Evolutionary conservation across 2,888 invertebrate genomes (phyloP).

Genomic region (Plemyria rubiginata): DNA sequence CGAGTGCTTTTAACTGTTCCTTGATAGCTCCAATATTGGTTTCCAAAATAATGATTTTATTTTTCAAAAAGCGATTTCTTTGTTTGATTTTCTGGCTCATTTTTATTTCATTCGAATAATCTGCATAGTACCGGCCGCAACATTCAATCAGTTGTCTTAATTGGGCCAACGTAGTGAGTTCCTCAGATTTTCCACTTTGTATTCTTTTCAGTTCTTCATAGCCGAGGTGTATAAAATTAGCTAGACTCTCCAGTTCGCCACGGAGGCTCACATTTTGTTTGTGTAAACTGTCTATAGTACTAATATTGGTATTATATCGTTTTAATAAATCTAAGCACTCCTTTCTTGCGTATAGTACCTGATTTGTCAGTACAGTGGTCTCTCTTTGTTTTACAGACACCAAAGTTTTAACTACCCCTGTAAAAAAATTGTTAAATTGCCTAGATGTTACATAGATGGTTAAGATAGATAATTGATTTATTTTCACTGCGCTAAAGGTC

Average conservation of each 20-base stretch:
- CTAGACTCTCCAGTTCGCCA: slow-evolving; percentile 51
- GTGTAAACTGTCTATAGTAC: slow-evolving; percentile 45
- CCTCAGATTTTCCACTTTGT: slow-evolving; percentile 44
- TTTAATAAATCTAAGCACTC: slow-evolving; percentile 52
- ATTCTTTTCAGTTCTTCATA: slow-evolving; percentile 59
- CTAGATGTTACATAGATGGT: no score
- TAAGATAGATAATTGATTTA: no score
- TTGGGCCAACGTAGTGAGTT: slow-evolving; percentile 48
- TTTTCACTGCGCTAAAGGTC: no score
- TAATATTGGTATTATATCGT: slow-evolving; percentile 44
- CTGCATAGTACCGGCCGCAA: slow-evolving; percentile 62
- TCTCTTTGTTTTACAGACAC: slow-evolving; percentile 57
- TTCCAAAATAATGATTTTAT: slow-evolving; percentile 59
- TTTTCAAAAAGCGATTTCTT: slow-evolving; percentile 58
- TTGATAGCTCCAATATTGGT: slow-evolving; percentile 48
- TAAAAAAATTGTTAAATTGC: slow-evolving; percentile 30
- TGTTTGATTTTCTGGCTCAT: slow-evolving; percentile 54
- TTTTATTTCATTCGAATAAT: slow-evolving; percentile 54
- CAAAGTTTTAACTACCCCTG: slow-evolving; percentile 60
- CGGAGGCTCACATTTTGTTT: slow-evolving; percentile 50
- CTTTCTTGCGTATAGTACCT: slow-evolving; percentile 49
- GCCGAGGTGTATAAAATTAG: slow-evolving; percentile 56
- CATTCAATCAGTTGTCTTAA: slow-evolving; percentile 58
- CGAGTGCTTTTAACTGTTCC: slow-evolving; percentile 51
- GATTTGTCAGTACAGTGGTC: slow-evolving; percentile 46